Percentiles rank a stretch among this genome's conserved stretches.
phyloP scores from a whole-genome alignment of 2,888 invertebrate genomes.

The Cephalotes varians region DNA sequence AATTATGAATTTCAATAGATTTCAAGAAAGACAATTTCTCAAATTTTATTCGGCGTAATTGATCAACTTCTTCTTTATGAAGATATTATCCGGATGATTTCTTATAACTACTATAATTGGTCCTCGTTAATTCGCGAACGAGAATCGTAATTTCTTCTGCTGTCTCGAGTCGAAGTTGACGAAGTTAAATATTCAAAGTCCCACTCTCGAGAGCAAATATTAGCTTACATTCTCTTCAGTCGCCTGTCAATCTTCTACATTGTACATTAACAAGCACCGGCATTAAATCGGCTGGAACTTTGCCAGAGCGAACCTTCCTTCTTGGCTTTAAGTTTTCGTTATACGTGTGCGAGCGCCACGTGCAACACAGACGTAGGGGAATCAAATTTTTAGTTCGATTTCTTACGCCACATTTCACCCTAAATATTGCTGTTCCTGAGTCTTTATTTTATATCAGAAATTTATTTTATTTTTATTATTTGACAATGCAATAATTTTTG shows the following conservation, averaged over 20 bases:
- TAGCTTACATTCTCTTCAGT: conserved; percentile 39
- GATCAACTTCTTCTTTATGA: background rate
- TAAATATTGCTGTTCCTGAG: background rate
- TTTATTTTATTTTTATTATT: conserved; percentile 1
- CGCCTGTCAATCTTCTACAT: conserved; percentile 49
- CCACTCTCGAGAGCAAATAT: conserved; percentile 32
- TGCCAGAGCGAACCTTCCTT: background rate
- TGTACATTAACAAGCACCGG: conserved; percentile 43
- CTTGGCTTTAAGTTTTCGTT: conserved; percentile 29
- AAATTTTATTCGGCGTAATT: background rate
- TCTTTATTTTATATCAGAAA: background rate
- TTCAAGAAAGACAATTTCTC: background rate
- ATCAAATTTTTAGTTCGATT: conserved; percentile 7
- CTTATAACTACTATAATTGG: background rate
- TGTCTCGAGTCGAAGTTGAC: conserved; percentile 5
- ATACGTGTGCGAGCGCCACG: conserved; percentile 15
- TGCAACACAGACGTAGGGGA: background rate
- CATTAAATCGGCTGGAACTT: conserved; percentile 46
- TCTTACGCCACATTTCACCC: background rate
- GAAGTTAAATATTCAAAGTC: conserved; percentile 50
- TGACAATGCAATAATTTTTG: background rate
- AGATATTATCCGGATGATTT: background rate
- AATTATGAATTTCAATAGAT: background rate
- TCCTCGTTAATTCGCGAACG: conserved; percentile 10
- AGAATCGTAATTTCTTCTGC: background rate